These are phyloP conservation scores for Falco concolor DNA, from an alignment of 2,797 vertebrate species.

Conservation along the genomic window DNA sequence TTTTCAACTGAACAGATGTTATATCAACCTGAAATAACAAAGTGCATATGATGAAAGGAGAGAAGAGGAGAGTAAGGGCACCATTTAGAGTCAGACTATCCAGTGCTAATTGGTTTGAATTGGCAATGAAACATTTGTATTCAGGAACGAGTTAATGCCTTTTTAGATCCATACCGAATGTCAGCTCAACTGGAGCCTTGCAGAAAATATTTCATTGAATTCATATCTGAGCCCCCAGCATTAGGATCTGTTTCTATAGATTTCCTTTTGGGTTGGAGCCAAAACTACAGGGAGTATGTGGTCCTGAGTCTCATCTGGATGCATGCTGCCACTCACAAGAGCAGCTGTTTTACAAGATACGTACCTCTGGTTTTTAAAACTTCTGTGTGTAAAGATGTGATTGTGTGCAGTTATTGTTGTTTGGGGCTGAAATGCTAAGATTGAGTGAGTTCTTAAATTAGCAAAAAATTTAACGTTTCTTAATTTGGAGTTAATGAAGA, in stretches of 20 bases:
- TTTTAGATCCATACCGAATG: background rate
- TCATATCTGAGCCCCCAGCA: background rate
- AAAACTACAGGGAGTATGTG: background rate
- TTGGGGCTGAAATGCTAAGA: background rate
- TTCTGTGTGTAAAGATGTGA: background rate
- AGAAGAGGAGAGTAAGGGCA: background rate
- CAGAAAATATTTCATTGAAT: background rate
- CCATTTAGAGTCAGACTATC: background rate
- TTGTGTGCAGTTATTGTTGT: background rate
- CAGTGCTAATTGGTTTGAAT: background rate
- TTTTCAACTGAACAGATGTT: background rate
- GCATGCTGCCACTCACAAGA: background rate
- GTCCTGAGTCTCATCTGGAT: background rate
- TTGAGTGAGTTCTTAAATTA: background rate
- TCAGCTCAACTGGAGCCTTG: background rate
- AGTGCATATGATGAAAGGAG: background rate
- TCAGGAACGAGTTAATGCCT: background rate
- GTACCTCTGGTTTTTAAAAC: background rate
- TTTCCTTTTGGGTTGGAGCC: background rate
- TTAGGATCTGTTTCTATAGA: background rate
- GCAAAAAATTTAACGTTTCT: background rate
- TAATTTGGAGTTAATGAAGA: background rate
- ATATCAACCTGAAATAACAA: background rate
- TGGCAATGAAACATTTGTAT: background rate
- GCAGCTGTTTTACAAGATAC: background rate